Evolutionary conservation across 2,888 invertebrate genomes (phyloP), one percentile per base, ranked within the genome.

Genomic region (Chalcis sispes): DNA sequence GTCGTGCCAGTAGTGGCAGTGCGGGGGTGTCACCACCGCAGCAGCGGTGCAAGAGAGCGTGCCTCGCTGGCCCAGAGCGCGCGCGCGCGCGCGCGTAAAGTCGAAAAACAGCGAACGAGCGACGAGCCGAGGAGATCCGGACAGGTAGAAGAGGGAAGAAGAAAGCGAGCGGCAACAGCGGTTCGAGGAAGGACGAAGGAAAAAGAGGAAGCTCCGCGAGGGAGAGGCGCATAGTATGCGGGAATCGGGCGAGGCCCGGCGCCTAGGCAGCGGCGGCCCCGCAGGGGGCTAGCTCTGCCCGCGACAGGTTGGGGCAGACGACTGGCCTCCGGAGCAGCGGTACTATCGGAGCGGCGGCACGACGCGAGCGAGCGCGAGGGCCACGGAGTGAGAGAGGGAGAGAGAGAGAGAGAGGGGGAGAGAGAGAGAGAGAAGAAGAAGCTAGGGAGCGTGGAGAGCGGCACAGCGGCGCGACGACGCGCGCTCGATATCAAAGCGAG

Each of bases 211-310:
- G 79, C 77, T 72, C 7, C 13, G 4, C 13, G 32, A 32, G 15
- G 15, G 15, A 42, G 15, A 77, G 77, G 78, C 70, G 77, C 69
- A 78, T 80, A 80, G 72, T 77, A 88, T 88, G 88, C 83, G 84
- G 85, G 81, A 74, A 77, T 83, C 83, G 85, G 84, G 82, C 84
- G 85, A 85, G 84, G 85, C 83, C 82, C 84, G 46, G 40, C 27
- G 82, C 79, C 83, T 83, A 82, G 86, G 82, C 86, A 72, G 64
- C 50, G 59, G 42, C 52, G 88, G 82, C 85, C 89, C 82, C 85
- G 86, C 84, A 78, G 83, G 84, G 23, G 73, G 61, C 67, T 67
- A 67, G 61, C 54, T 58, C 20, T 4, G 15, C 42, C 2, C 48
- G 50, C 18, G 58, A 18, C 32, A n/a, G 40, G 29, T 64, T 56